Base-by-base conservation (phyloP, 1,140 invertebrate species). In the Chironomus striatipennis region DNA sequence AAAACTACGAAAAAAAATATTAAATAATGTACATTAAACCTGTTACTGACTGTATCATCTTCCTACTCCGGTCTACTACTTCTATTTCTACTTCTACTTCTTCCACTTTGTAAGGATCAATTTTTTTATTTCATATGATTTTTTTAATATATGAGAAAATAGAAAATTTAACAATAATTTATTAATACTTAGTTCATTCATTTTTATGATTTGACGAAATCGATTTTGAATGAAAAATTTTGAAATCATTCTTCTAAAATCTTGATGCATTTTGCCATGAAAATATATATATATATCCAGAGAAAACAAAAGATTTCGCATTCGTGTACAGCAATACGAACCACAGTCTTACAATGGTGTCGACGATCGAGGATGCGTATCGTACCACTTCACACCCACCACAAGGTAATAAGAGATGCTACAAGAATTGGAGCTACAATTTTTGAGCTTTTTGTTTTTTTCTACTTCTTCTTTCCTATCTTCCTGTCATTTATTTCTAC, bases 111-210 rank as follows among this genome's bases (percentile, higher is more conserved):
- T 57, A 57, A 57, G 47, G 12, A 57, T 57, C 47, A 57, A 57
- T 57, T 57, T 57, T 57, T 57, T 57, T 47, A 34, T 34, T 34
- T 34, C 24, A 34, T 34, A 34, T 34, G 24, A 34, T 34, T 47
- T 47, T 15, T 57, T 57, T 57, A 57, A 20, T 70, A 67, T 17
- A 18, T 67, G 12, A 70, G 65, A 70, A 6, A 20, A 70, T 70
- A 20, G 17, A 20, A 20, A 70, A 70, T 20, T 70, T 70, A 20
- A 20, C 9, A 2, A 70, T 21, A 70, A 20, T 70, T 70, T 20
- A 70, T 70, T 70, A 70, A 70, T 21, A 70, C 65, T 18, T 70
- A 70, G 65, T 70, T 70, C 65, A 70, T 70, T 70, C 9, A 18
- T 20, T 70, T 70, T n/a, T 34, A 34, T 34, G 24, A 34, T 34